Evolutionary conservation across 2,888 invertebrate species (phyloP).

Genomic region (Piscicola geometra): DNA sequence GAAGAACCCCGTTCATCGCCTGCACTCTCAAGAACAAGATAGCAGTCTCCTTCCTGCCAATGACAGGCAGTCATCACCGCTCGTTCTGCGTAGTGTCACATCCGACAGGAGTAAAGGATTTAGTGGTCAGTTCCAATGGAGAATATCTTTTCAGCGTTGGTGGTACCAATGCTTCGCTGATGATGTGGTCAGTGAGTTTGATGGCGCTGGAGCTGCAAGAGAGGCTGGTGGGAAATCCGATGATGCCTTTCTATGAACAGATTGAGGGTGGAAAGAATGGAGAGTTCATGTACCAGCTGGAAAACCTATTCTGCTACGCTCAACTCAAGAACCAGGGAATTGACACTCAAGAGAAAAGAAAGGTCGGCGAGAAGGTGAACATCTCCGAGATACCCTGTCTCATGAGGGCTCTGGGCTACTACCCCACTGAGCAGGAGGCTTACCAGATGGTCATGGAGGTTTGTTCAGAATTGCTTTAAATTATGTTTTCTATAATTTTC

Average conservation of each 20-base stretch:
- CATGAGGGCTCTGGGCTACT: slow-evolving; percentile 71
- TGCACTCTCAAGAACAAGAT: slow-evolving; percentile 66
- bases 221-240: slow-evolving; percentile 53
- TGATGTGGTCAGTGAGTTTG: slow-evolving; percentile 63
- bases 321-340: slow-evolving; percentile 62
- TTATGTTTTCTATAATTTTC: background rate
- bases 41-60: slow-evolving; percentile 67
- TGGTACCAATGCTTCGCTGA: slow-evolving; percentile 59
- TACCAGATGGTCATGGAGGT: slow-evolving; percentile 57
- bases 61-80: slow-evolving; percentile 71
- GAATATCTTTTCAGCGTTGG: slow-evolving; percentile 62
- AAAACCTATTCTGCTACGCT: slow-evolving; percentile 66
- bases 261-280: slow-evolving; percentile 69
- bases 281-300: slow-evolving; percentile 68
- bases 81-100: slow-evolving; percentile 63
- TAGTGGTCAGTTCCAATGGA: slow-evolving; percentile 58
- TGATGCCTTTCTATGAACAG: slow-evolving; percentile 67
- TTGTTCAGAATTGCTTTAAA: background rate
- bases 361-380: slow-evolving; percentile 63
- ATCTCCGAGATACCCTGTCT: slow-evolving; percentile 68
- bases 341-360: slow-evolving; percentile 63
- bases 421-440: slow-evolving; percentile 69
- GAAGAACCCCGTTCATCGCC: slow-evolving; percentile 60
- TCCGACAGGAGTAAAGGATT: slow-evolving; percentile 62
- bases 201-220: slow-evolving; percentile 55